A percentile compares a stretch with the other conserved stretches of the same genome.
These are phyloP conservation scores for Gari tellinella DNA, from an alignment of 2,888 invertebrate genomes.

Conservation along the genomic window DNA sequence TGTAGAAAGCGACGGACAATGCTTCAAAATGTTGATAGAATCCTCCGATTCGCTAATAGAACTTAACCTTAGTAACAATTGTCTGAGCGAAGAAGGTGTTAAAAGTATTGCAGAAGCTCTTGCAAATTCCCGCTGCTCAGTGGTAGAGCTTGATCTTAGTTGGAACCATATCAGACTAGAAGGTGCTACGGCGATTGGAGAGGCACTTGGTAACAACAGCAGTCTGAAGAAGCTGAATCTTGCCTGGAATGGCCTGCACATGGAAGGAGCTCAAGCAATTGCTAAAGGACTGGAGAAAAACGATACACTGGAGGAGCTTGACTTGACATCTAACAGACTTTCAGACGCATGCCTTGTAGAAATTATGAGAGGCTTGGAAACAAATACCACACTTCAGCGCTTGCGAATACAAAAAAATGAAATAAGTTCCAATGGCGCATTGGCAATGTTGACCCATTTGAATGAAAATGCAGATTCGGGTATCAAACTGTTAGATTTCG, in stretches of 20 bases:
- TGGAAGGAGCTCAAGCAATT: conserved; percentile 70
- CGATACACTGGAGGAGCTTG: conserved; percentile 66
- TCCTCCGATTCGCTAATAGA: conserved; percentile 54
- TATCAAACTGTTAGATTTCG: conserved; percentile 58
- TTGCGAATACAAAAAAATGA: conserved; percentile 56
- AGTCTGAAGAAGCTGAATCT: conserved; percentile 68
- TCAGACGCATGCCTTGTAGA: conserved; percentile 63
- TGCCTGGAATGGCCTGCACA: conserved; percentile 77
- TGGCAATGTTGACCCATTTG: conserved; percentile 46
- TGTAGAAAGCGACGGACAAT: conserved; percentile 59
- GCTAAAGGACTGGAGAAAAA: conserved; percentile 66
- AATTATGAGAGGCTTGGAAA: conserved; percentile 69
- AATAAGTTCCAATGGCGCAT: conserved; percentile 56
- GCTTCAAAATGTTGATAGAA: conserved; percentile 50
- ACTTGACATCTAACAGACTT: conserved; percentile 77
- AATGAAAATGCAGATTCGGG: conserved; percentile 41
- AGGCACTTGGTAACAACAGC: conserved; percentile 63
- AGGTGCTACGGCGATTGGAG: conserved; percentile 73
- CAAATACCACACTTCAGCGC: conserved; percentile 69
- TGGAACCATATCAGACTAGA: conserved; percentile 78
- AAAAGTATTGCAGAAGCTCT: conserved; percentile 58
- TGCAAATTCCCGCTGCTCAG: conserved; percentile 7
- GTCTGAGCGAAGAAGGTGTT: conserved; percentile 67
- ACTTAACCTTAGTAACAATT: conserved; percentile 68
- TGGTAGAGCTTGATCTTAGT: conserved; percentile 70